Evolutionary conservation across 2,797 vertebrate species (phyloP), one percentile per base, ranked within the genome.

Genomic region (Pampus argenteus): DNA sequence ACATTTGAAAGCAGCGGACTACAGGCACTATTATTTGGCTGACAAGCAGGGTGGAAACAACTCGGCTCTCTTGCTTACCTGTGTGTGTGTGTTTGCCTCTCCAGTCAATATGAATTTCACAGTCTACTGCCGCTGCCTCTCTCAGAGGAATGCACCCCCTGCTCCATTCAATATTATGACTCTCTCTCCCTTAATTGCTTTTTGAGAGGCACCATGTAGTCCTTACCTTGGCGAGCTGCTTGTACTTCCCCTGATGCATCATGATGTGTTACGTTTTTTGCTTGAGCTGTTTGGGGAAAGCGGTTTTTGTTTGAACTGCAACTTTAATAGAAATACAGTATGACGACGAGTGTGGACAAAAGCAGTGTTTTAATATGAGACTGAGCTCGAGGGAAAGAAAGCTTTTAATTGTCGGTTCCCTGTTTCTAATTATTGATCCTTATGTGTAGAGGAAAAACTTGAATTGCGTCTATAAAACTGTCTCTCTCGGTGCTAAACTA

Each of bases 121-220:
- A 90, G 91, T 94, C 91, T 93, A 47, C 88, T 93, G 92, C 86
- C 71, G 88, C 87, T 89, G 89, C 88, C 54, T 85, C 81, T 89
- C 91, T 86, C 86, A 9, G 75, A 91, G 90, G 89, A 89, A 84
- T 87, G 86, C 88, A 70, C 76, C 85, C 85, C 85, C 83, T 72
- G 61, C 79, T 77, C 77, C 82, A 80, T 90, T 92, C 92, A 91
- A 94, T 93, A 91, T 91, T 92, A 76, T 84, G 87, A 91, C 89
- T 92, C 84, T 86, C 87, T 83, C 76, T 74, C 59, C 88, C 84
- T 92, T 94, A 94, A 94, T 93, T 93, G 93, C 89, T 94, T 94
- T 94, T 88, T 86, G 85, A 93, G 89, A 90, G 89, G 85, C 83
- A n/a, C 88, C 74, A 6, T 86, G 86, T 88, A 83, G 90, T 91